Conservation (phyloP, 1,140 invertebrate genomes). For the Pissodes strobi region DNA sequence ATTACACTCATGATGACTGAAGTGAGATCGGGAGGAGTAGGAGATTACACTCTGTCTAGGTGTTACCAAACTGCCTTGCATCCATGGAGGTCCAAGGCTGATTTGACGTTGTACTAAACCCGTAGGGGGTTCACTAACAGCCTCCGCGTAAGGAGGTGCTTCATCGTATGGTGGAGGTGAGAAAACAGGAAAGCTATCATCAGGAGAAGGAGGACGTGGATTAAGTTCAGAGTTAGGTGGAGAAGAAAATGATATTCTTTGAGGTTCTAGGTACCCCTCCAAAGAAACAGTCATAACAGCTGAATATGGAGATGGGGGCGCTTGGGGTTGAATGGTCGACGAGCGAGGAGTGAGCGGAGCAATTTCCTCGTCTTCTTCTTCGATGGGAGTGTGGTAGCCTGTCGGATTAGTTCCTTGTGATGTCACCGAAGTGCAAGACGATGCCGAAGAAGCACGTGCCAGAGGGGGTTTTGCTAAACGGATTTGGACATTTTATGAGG, state of each 20-base stretch:
- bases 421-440: constrained; percentile 61
- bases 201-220: constrained; percentile 67
- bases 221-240: constrained; percentile 73
- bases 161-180: constrained; percentile 74
- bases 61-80: constrained; percentile 57
- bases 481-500: neutral
- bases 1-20: constrained; percentile 85
- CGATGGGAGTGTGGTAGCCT: constrained; percentile 69
- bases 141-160: constrained; percentile 52
- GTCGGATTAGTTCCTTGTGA: constrained; percentile 58
- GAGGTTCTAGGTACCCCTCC: constrained; percentile 83
- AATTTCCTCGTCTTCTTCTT: constrained; percentile 55
- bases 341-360: constrained; percentile 60
- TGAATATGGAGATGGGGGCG: constrained; percentile 76
- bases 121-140: constrained; percentile 54
- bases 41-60: constrained; percentile 70
- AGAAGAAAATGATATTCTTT: constrained; percentile 75
- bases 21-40: constrained; percentile 69
- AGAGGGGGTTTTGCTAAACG: constrained; percentile 57
- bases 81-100: constrained; percentile 63
- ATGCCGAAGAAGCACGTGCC: constrained; percentile 63
- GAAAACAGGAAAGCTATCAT: constrained; percentile 83
- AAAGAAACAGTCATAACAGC: constrained; percentile 81
- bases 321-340: constrained; percentile 55
- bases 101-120: constrained; percentile 54